These are phyloP conservation scores for Orthosia gracilis DNA, from an alignment of 2,888 invertebrate genomes.

Conservation along the genomic window DNA sequence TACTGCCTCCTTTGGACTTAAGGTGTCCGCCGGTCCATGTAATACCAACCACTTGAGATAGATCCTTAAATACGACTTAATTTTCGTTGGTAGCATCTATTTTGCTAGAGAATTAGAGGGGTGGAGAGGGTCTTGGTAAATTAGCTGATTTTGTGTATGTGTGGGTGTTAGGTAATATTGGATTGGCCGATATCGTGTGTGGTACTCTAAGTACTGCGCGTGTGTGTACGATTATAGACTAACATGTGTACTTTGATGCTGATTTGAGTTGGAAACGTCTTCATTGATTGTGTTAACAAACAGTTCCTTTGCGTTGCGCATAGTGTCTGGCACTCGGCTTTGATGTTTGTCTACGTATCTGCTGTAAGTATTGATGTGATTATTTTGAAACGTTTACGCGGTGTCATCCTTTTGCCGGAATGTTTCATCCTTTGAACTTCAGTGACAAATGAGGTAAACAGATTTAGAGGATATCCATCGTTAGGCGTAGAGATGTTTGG, in stretches of 20 bases:
- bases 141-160: constrained; percentile 59
- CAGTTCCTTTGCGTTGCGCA: constrained; percentile 80
- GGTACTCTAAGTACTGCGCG: constrained; percentile 44
- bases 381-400: constrained; percentile 69
- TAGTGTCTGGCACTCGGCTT: constrained; percentile 77
- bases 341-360: constrained; percentile 82
- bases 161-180: constrained; percentile 55
- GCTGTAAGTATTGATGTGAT: constrained; percentile 71
- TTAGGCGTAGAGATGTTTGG: constrained; percentile 32
- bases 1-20: constrained; percentile 85
- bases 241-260: constrained; percentile 70
- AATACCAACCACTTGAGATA: constrained; percentile 61
- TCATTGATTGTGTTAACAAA: constrained; percentile 86
- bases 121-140: constrained; percentile 55
- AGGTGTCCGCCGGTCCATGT: constrained; percentile 78
- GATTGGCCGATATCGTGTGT: constrained; percentile 57
- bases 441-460: constrained; percentile 65
- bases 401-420: constrained; percentile 67
- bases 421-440: constrained; percentile 64
- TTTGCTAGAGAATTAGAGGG: constrained; percentile 63
- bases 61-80: constrained; percentile 59
- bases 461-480: constrained; percentile 64
- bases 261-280: constrained; percentile 72
- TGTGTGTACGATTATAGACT: constrained; percentile 64
- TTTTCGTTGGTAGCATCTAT: constrained; percentile 62